Percentiles rank a stretch among this genome's conserved stretches.
Conservation (phyloP, 2,113 vertebrate species). For the Rhineura floridana region DNA sequence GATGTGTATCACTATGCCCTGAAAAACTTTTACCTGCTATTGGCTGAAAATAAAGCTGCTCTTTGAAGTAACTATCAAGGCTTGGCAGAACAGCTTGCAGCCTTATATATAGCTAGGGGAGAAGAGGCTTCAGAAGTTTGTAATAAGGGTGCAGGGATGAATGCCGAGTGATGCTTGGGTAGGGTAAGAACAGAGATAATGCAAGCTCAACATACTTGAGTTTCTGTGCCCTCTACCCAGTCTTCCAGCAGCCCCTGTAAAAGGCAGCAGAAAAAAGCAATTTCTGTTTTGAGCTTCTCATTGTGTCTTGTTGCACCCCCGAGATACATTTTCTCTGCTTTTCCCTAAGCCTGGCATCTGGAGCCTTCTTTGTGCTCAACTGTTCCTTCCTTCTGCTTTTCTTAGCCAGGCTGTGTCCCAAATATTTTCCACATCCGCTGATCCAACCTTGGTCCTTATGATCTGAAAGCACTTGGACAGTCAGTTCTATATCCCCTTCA, state of each 20-base stretch:
- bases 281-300: neutral
- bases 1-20: neutral
- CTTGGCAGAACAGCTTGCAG: neutral
- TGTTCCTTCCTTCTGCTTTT: neutral
- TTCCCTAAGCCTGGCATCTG: neutral
- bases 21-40: neutral
- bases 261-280: neutral
- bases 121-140: neutral
- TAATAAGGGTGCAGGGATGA: too few relatives aligned
- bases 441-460: neutral
- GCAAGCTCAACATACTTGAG: neutral
- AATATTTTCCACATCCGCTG: neutral
- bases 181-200: neutral
- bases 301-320: too few relatives aligned
- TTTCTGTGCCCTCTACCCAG: neutral
- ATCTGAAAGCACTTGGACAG: neutral
- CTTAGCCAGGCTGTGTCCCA: neutral
- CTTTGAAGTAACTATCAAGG: neutral
- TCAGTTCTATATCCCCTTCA: neutral
- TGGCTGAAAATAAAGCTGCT: neutral
- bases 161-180: neutral
- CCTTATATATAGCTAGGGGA: neutral
- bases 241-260: neutral
- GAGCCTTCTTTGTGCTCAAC: neutral
- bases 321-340: neutral